Conservation (phyloP, 2,797 vertebrate genomes). For the Anguilla pacifica region DNA sequence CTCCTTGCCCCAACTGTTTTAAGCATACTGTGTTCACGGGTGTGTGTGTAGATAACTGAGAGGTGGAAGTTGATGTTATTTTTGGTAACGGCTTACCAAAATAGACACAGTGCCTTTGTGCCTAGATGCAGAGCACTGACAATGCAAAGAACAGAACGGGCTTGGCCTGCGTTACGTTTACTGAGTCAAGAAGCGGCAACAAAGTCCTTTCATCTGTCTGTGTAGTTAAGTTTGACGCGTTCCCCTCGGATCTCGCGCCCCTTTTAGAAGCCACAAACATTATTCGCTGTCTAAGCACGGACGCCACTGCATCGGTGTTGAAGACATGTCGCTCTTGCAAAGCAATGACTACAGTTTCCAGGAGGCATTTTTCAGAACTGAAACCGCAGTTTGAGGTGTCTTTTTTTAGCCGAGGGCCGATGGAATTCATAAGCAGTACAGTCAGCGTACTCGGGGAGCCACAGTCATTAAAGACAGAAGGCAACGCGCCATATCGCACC, state of each 20-base stretch:
- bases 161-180: no score
- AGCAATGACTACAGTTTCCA: not conserved
- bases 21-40: not conserved
- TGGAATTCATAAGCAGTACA: not conserved
- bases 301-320: not conserved
- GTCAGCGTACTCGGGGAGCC: not conserved
- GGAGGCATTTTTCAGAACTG: not conserved
- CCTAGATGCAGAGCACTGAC: not conserved
- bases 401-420: not conserved
- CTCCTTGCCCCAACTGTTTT: not conserved
- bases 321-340: not conserved
- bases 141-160: no score
- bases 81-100: not conserved
- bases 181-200: no score
- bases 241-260: not conserved
- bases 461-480: not conserved
- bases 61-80: not conserved
- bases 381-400: not conserved
- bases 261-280: not conserved
- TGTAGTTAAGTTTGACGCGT: not conserved
- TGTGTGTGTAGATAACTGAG: not conserved
- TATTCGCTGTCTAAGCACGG: not conserved
- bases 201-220: not conserved
- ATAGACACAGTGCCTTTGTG: not conserved
- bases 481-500: not conserved